Conservation (phyloP, 2,797 vertebrate genomes). For the Mergus octosetaceus region DNA sequence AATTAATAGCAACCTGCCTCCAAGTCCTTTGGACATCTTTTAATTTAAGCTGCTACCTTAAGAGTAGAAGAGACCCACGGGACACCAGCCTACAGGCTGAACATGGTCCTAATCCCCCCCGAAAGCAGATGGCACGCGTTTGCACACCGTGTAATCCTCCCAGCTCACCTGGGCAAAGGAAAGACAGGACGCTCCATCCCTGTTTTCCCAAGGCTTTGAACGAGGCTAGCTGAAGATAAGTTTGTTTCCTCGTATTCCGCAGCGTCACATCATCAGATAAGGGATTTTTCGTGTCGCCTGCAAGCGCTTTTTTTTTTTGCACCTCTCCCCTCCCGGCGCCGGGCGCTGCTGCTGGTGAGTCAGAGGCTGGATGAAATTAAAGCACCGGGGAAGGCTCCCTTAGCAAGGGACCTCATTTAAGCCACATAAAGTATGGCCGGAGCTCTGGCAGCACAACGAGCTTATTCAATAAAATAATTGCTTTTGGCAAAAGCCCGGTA, state of each 20-base stretch:
- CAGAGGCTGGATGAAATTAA: slow-evolving; percentile 3
- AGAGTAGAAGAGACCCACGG: neutral
- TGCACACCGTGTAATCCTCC: neutral
- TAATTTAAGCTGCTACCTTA: neutral
- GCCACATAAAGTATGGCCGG: neutral
- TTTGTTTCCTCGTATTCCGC: neutral
- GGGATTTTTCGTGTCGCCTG: neutral
- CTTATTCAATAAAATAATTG: neutral
- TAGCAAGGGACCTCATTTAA: slow-evolving; percentile 21
- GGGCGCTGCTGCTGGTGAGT: neutral
- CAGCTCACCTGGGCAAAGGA: neutral
- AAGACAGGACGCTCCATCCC: neutral
- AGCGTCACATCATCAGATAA: neutral
- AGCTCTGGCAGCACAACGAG: neutral
- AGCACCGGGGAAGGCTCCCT: neutral
- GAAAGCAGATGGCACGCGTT: neutral
- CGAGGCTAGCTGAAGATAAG: neutral
- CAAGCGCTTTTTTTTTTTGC: neutral
- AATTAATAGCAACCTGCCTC: neutral
- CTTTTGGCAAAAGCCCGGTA: neutral
- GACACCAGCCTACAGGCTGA: neutral
- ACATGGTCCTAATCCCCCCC: neutral
- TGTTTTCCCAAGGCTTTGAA: neutral
- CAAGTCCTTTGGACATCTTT: neutral
- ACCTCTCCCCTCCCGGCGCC: neutral